Evolutionary conservation across 2,113 vertebrate species (phyloP).

Genomic region (Cochlearius cochlearius): DNA sequence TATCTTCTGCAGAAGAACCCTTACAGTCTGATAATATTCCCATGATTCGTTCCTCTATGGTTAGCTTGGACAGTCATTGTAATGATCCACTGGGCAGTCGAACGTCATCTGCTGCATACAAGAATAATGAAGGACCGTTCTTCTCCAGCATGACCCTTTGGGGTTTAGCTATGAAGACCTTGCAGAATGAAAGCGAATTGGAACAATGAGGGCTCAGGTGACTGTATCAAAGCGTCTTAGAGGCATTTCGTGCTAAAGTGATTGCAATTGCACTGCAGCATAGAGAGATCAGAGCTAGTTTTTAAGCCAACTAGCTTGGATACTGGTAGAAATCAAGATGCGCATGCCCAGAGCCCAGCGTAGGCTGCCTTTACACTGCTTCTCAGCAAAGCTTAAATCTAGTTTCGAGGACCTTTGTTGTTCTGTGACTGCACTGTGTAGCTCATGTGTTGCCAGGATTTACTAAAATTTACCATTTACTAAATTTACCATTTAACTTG

Average conservation of each 20-base stretch:
- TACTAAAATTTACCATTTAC: background rate
- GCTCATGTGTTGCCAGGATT: background rate
- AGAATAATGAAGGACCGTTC: slow-evolving; percentile 81
- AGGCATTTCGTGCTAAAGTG: background rate
- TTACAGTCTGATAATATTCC: slow-evolving; percentile 44
- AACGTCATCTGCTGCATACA: slow-evolving; percentile 31
- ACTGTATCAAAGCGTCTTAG: background rate
- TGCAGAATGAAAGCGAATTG: slow-evolving; percentile 89
- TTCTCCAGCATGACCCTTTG: slow-evolving; percentile 91
- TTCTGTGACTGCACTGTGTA: background rate
- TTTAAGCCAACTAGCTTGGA: background rate
- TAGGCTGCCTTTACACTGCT: background rate
- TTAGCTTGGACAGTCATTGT: slow-evolving; percentile 71
- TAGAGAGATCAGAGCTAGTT: background rate
- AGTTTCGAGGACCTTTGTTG: background rate
- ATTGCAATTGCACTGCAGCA: background rate
- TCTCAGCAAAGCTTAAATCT: background rate
- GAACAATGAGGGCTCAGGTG: slow-evolving; percentile 73
- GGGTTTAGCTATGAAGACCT: slow-evolving; percentile 91
- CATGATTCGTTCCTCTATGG: slow-evolving; percentile 62
- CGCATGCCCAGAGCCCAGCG: background rate
- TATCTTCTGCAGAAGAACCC: slow-evolving; percentile 2
- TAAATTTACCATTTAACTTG: background rate
- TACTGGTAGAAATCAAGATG: background rate
- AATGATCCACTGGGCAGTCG: slow-evolving; percentile 65